These are phyloP conservation scores for Orthonyx spaldingii DNA, from an alignment of 2,113 vertebrate genomes.

Conservation along the genomic window DNA sequence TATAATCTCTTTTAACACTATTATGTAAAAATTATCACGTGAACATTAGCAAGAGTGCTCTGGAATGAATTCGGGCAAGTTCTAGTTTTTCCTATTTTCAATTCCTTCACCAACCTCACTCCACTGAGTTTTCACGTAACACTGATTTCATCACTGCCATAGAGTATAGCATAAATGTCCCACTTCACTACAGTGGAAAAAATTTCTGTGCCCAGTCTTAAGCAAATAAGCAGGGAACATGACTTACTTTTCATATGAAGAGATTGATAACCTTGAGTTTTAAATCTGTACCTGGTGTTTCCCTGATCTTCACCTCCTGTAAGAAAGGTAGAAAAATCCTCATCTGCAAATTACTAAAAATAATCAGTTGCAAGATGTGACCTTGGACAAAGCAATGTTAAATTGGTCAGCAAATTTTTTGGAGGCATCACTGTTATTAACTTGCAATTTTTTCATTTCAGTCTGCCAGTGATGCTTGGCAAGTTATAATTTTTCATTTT, in stretches of 20 bases:
- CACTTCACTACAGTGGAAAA: conserved; percentile 25
- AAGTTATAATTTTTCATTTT: conserved; percentile 90
- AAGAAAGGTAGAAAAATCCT: conserved; percentile 54
- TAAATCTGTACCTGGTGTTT: conserved; percentile 39
- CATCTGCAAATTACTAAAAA: conserved; percentile 74
- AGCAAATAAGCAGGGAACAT: conserved; percentile 41
- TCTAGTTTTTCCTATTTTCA: neutral
- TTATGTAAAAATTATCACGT: neutral
- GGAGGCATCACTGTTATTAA: conserved; percentile 80
- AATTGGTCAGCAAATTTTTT: conserved; percentile 80
- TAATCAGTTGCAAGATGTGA: conserved; percentile 75
- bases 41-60: neutral
- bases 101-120: neutral
- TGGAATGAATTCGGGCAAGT: neutral
- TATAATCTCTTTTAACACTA: neutral
- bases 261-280: conserved; percentile 58
- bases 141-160: neutral
- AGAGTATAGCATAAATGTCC: neutral
- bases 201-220: conserved; percentile 11
- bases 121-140: neutral
- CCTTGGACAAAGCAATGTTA: conserved; percentile 82
- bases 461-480: conserved; percentile 83
- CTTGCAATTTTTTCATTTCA: conserved; percentile 86
- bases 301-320: conserved; percentile 42
- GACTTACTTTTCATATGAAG: conserved; percentile 21